These are phyloP conservation scores for Meandrina meandrites DNA, from an alignment of 92 coral and sea anemone genomes.

Conservation along the genomic window DNA sequence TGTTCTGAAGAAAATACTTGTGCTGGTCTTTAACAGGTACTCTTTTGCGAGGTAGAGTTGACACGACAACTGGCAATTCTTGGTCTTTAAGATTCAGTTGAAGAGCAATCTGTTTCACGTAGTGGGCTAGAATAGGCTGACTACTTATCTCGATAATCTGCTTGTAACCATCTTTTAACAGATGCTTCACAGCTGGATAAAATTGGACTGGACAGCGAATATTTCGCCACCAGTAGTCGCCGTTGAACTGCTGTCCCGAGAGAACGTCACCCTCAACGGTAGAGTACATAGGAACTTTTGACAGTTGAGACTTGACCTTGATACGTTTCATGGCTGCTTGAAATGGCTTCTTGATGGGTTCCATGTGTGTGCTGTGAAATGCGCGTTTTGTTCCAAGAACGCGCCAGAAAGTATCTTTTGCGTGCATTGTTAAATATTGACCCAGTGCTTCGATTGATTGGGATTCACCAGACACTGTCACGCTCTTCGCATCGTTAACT, in stretches of 20 bases:
- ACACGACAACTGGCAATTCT: slow-evolving; percentile 29
- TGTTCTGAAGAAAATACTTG: slow-evolving; percentile 73
- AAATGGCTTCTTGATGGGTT: slow-evolving; percentile 63
- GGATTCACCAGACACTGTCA: slow-evolving; percentile 82
- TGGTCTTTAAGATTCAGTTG: slow-evolving; percentile 35
- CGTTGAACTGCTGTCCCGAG: slow-evolving; percentile 52
- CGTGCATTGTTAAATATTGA: slow-evolving; percentile 42
- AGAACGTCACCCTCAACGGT: slow-evolving; percentile 75
- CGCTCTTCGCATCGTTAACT: slow-evolving; percentile 71
- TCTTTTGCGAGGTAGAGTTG: slow-evolving; percentile 70
- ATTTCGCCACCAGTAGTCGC: slow-evolving; percentile 86
- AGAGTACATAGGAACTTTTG: slow-evolving; percentile 83
- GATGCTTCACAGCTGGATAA: slow-evolving; percentile 57
- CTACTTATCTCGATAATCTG: slow-evolving; percentile 76
- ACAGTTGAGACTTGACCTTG: slow-evolving; percentile 46
- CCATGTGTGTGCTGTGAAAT: slow-evolving; percentile 86
- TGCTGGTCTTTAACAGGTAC: slow-evolving; percentile 63
- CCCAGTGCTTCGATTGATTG: slow-evolving; percentile 68
- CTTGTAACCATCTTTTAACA: slow-evolving; percentile 69
- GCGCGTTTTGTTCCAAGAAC: slow-evolving; percentile 77
- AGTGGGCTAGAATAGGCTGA: slow-evolving; percentile 67
- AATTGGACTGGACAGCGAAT: slow-evolving; percentile 79
- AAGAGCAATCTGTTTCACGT: slow-evolving; percentile 61
- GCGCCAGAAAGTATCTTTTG: slow-evolving; percentile 65
- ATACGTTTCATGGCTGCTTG: slow-evolving; percentile 28